phyloP scores from a whole-genome alignment of 2,113 vertebrate genomes.

The Lepus americanus region DNA sequence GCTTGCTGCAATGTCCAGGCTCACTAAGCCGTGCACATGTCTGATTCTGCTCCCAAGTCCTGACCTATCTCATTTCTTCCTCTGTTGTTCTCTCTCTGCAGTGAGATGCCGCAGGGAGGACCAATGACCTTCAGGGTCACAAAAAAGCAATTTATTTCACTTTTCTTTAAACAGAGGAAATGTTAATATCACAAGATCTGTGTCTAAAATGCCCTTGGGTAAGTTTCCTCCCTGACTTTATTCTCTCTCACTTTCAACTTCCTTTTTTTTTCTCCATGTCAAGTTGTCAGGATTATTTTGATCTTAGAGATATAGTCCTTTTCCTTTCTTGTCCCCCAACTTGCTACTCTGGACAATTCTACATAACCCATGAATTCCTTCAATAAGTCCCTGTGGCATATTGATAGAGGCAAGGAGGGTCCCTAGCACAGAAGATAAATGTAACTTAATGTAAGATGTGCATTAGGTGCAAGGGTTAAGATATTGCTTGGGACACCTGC shows the following conservation, averaged over 20 bases:
- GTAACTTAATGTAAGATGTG: fast-evolving
- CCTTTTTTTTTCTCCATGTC: conserved; percentile 26
- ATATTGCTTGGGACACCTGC: no score
- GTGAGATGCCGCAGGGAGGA: background rate
- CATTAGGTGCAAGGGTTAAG: no score
- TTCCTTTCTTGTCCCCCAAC: conserved; percentile 39
- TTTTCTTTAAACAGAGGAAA: conserved; percentile 65
- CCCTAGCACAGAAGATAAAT: background rate
- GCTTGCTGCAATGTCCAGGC: background rate
- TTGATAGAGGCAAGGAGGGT: background rate
- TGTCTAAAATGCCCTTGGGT: conserved; percentile 65
- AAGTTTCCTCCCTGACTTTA: conserved; percentile 67
- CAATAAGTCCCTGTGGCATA: conserved; percentile 14
- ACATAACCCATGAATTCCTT: conserved; percentile 53
- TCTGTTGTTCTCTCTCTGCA: background rate
- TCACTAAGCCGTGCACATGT: background rate
- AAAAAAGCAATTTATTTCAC: conserved; percentile 69
- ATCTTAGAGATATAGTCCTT: conserved; percentile 13
- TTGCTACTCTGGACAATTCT: background rate
- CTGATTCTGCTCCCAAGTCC: background rate
- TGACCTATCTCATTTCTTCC: background rate
- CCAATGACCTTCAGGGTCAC: conserved; percentile 48
- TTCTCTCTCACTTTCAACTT: conserved; percentile 68
- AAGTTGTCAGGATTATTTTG: conserved; percentile 65
- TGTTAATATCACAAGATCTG: conserved; percentile 74